Conservation (phyloP, 2,797 vertebrate genomes). For the Labeo calbasu region DNA sequence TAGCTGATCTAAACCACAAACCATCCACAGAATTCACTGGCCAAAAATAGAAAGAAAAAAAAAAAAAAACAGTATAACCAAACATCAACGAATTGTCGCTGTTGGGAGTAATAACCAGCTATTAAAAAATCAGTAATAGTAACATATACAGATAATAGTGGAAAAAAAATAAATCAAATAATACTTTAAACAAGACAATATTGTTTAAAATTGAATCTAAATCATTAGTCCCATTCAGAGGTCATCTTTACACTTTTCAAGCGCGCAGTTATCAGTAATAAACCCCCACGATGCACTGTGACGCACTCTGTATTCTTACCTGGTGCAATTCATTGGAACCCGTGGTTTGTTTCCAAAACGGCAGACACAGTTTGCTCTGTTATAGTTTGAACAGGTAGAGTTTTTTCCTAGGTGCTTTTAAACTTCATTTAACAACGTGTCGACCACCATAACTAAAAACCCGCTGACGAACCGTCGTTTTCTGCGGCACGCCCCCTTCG, state of each 20-base stretch:
- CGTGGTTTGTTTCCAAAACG: conserved; percentile 46
- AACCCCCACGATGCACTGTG: conserved; percentile 8
- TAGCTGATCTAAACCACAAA: not conserved
- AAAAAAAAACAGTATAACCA: not conserved
- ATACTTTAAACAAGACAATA: not conserved
- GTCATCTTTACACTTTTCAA: not conserved
- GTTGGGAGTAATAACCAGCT: not conserved
- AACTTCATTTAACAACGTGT: conserved; percentile 15
- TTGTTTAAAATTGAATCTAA: not conserved
- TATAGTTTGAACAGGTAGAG: conserved; percentile 6
- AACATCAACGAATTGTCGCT: not conserved
- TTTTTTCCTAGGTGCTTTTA: conserved; percentile 16
- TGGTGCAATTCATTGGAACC: conserved; percentile 71
- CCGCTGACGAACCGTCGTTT: not conserved
- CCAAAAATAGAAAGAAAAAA: not conserved
- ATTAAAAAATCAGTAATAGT: not conserved
- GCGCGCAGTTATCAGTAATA: not conserved
- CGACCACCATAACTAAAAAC: not conserved
- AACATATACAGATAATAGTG: not conserved
- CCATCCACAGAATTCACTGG: not conserved
- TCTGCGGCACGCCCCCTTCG: conserved; percentile 55
- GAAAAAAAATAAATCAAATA: not conserved
- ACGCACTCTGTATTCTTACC: conserved; percentile 65
- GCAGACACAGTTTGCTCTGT: not conserved
- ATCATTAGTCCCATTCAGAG: not conserved